Conservation (phyloP, 2,113 vertebrate species). For the Bufo bufo region DNA sequence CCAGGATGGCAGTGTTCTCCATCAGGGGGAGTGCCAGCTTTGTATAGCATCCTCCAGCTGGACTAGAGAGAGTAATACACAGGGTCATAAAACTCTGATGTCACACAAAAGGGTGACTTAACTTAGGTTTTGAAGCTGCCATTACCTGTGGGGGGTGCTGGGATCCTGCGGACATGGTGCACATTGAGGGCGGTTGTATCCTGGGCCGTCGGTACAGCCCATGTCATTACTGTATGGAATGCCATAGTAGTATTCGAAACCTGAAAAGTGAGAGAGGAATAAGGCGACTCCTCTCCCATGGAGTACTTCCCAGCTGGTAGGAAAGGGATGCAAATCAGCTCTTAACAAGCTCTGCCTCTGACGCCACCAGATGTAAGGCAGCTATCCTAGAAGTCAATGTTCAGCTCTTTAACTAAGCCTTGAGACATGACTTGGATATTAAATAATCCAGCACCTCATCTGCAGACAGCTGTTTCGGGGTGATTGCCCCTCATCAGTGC, state of each 20-base stretch:
- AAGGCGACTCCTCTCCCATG: not conserved
- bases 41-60: conserved; percentile 73
- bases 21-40: conserved; percentile 86
- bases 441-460: too few species aligned
- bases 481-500: too few species aligned
- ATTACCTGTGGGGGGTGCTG: conserved; percentile 26
- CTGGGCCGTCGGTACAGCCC: conserved; percentile 90
- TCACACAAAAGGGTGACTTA: not conserved
- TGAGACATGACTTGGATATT: too few species aligned
- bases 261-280: conserved; percentile 67
- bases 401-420: too few species aligned
- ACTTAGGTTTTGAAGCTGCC: conserved; percentile 48
- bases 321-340: too few species aligned
- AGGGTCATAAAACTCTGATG: not conserved
- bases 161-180: conserved; percentile 70
- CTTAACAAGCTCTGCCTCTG: too few species aligned
- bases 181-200: conserved; percentile 83
- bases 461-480: too few species aligned
- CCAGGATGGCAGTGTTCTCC: conserved; percentile 81
- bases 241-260: conserved; percentile 92
- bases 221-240: conserved; percentile 97
- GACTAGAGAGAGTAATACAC: conserved; percentile 46
- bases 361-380: too few species aligned
- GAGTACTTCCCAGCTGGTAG: too few species aligned
- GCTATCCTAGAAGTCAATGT: too few species aligned